Evolutionary conservation across 2,888 invertebrate genomes (phyloP).

Genomic region (Pediacus dermestoides): DNA sequence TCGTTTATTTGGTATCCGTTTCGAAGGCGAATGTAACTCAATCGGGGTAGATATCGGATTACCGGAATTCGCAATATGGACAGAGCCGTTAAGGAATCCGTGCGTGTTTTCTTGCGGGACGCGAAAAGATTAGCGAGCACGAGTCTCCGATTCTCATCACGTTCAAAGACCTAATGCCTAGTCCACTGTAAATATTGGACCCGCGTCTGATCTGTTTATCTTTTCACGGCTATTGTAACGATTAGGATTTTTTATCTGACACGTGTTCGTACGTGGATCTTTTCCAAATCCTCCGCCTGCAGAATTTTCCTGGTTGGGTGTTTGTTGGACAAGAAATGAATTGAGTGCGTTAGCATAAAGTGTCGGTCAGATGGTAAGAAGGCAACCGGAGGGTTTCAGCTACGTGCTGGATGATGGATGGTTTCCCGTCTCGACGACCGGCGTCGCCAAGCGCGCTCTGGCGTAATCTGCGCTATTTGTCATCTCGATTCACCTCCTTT

Average conservation of each 20-base stretch:
- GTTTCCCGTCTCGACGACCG: constrained; percentile 46
- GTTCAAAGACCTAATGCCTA: constrained; percentile 41
- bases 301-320: no score
- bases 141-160: constrained; percentile 38
- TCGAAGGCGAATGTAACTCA: constrained; percentile 43
- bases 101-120: constrained; percentile 38
- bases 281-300: no score
- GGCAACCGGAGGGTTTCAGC: constrained; percentile 8
- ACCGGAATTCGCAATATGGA: constrained; percentile 48
- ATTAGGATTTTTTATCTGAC: constrained; percentile 22
- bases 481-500: constrained; percentile 49
- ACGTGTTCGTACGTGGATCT: no score
- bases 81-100: constrained; percentile 44
- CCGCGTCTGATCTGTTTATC: constrained; percentile 32
- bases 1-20: constrained; percentile 46
- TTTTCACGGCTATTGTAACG: constrained; percentile 27
- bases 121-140: constrained; percentile 30
- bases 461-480: constrained; percentile 48
- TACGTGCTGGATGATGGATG: constrained; percentile 43
- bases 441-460: constrained; percentile 43
- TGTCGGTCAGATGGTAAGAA: constrained; percentile 25
- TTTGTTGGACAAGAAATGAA: constrained; percentile 5
- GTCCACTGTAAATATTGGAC: constrained; percentile 46
- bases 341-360: constrained; percentile 13
- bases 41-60: constrained; percentile 45